Evolutionary conservation across 2,113 vertebrate species (phyloP).

Genomic region (Morone chrysops): DNA sequence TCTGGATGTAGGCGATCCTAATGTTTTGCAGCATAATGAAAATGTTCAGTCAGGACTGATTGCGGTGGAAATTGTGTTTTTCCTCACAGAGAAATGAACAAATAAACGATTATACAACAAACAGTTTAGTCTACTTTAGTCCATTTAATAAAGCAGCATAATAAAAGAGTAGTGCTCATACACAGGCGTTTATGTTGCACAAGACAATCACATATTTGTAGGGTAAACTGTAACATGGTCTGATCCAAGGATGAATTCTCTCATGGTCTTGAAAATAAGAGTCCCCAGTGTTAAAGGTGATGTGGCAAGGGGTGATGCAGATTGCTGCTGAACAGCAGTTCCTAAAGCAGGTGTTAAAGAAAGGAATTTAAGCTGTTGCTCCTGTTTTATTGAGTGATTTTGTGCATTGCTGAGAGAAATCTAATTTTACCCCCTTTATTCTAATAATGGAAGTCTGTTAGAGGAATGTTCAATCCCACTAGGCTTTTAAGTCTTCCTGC

Average conservation of each 20-base stretch:
- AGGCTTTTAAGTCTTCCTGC: not conserved
- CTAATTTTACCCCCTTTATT: not conserved
- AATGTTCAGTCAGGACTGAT: slow-evolving; percentile 17
- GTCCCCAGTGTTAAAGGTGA: not conserved
- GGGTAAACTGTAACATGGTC: too few species aligned
- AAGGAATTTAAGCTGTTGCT: not conserved
- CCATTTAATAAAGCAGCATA: too few species aligned
- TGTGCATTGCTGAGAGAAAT: not conserved
- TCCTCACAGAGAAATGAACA: too few species aligned
- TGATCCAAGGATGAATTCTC: too few species aligned
- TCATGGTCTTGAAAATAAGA: too few species aligned
- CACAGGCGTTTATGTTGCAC: too few species aligned
- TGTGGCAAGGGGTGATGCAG: not conserved
- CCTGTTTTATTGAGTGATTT: not conserved
- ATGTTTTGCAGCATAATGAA: slow-evolving; percentile 23
- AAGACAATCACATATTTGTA: too few species aligned
- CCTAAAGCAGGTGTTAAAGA: not conserved
- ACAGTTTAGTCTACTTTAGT: too few species aligned
- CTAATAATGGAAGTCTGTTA: not conserved
- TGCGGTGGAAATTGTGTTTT: too few species aligned
- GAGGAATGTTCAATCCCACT: not conserved
- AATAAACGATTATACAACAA: too few species aligned
- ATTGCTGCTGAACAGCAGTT: not conserved
- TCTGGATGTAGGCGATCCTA: not conserved
- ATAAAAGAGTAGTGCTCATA: too few species aligned